Evolutionary conservation across 2,888 invertebrate species (phyloP), one percentile per base, ranked within the genome.

Genomic region (Dasypogon diadema): DNA sequence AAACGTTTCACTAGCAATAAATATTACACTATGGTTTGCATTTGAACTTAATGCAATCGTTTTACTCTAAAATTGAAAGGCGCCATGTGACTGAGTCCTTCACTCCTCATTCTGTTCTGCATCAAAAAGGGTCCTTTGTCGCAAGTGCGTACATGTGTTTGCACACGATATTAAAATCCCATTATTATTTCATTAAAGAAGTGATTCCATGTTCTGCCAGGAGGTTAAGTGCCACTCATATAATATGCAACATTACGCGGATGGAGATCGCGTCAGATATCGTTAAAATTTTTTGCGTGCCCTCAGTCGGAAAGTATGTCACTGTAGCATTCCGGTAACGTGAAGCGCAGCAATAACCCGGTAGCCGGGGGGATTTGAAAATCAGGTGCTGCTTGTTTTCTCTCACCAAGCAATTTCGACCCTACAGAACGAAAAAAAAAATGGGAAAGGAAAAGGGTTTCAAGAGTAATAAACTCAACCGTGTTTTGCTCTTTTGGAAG

Each of bases 381-480:
- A 55, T 22, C 12, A 42, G 42, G 22, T 22, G 55, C 16, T 16
- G 18, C 55, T n/a, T 22, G 22, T 21, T 22, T 55, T 12, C 22
- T 12, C 55, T 22, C 55, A 55, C 12, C 22, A 21, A 24, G n/a
- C 24, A 22, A 22, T 55, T 51, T 24, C 24, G 24, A 10, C 2
- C 55, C 55, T 2, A 24, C 3, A 24, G 55, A 55, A 55, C n/a
- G 24, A 55, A 55, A 22, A 55, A 55, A 22, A 55, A 10, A 22
- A 6, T 12, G 24, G 51, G 12, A 55, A 24, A 22, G 22, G 21
- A 22, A 55, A 55, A 55, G 55, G 55, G 22, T 55, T 55, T 22
- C 24, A 22, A 55, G 21, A 24, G 22, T 55, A 51, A 55, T 55
- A 55, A 55, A 55, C 55, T 55, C 55, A 21, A 55, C 55, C 24